A percentile compares a stretch with the other conserved stretches of the same genome.
These are phyloP conservation scores for Eudyptes chrysolophus DNA, from an alignment of 2,113 vertebrate species.

Conservation along the genomic window DNA sequence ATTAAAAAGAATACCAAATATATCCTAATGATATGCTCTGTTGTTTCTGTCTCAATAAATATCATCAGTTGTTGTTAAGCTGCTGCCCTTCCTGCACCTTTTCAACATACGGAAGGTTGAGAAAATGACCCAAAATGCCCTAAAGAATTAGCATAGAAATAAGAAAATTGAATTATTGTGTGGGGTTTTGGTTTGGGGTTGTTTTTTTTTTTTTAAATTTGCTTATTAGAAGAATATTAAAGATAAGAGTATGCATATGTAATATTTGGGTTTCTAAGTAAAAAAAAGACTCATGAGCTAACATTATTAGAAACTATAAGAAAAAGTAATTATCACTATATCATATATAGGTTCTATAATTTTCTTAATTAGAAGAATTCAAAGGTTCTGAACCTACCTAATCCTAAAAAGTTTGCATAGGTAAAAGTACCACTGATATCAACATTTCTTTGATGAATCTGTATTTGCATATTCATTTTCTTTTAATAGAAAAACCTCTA, in stretches of 20 bases:
- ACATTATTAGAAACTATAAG: background rate
- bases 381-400: background rate
- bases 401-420: background rate
- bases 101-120: slow-evolving; percentile 39
- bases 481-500: background rate
- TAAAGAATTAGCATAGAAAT: background rate
- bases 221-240: background rate
- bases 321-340: background rate
- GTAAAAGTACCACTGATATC: background rate
- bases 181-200: too few relatives aligned
- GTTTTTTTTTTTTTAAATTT: background rate
- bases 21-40: background rate
- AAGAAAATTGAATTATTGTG: background rate
- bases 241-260: background rate
- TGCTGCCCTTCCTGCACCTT: slow-evolving; percentile 56
- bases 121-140: slow-evolving; percentile 29
- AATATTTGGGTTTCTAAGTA: background rate
- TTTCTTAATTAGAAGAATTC: background rate
- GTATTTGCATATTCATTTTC: background rate
- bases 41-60: slow-evolving; percentile 66
- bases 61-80: slow-evolving; percentile 39
- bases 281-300: background rate
- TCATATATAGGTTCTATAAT: background rate
- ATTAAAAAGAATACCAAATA: slow-evolving; percentile 1
- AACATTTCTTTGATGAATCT: background rate